These are phyloP conservation scores for Drosophila imparisetae DNA, from an alignment of 2,888 invertebrate species.

Conservation along the genomic window DNA sequence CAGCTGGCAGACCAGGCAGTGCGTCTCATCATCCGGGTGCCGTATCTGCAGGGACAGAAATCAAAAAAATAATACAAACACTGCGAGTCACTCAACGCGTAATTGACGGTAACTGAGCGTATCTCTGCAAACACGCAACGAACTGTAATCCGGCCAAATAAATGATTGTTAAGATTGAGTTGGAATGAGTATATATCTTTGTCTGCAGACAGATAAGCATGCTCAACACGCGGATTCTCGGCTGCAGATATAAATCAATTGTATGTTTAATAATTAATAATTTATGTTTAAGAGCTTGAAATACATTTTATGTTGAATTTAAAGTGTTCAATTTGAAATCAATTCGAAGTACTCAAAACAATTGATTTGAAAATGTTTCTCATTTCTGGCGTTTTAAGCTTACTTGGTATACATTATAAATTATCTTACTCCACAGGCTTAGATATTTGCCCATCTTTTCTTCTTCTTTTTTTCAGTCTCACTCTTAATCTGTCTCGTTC, in stretches of 20 bases:
- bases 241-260: not conserved
- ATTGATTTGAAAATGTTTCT: not conserved
- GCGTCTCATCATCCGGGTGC: conserved; percentile 91
- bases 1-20: conserved; percentile 92
- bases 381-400: not conserved
- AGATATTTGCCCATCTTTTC: not conserved
- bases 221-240: not conserved
- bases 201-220: not conserved
- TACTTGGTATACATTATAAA: not conserved
- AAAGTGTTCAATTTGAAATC: not conserved
- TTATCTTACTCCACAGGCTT: not conserved
- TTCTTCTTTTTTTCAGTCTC: not conserved
- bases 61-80: not conserved
- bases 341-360: not conserved
- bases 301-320: not conserved
- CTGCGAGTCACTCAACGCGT: not conserved
- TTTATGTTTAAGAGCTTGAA: not conserved
- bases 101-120: no score
- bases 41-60: conserved; percentile 87
- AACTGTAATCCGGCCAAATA: not conserved
- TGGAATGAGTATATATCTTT: not conserved
- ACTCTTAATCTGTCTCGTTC: not conserved
- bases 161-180: not conserved
- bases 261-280: no score
- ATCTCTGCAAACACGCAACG: not conserved